Evolutionary conservation across 2,113 vertebrate genomes (phyloP).

Genomic region (Nibea coibor): DNA sequence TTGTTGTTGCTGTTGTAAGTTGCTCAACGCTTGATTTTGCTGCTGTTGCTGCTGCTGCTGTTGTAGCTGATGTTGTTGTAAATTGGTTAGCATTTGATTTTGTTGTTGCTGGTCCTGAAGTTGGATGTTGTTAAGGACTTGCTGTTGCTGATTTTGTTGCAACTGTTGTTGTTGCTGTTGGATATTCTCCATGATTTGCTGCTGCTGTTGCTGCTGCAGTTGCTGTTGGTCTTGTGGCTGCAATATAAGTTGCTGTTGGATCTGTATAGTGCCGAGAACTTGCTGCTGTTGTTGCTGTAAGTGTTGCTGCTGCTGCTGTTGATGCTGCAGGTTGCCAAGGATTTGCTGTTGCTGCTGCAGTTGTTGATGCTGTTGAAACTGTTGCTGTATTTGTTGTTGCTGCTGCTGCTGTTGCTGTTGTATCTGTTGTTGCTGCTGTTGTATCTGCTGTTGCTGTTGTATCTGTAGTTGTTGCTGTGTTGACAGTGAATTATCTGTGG

Average conservation of each 20-base stretch:
- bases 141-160: conserved; percentile 77
- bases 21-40: conserved; percentile 77
- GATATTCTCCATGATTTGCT: conserved; percentile 81
- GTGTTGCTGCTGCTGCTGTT: conserved; percentile 67
- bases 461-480: conserved; percentile 87
- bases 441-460: conserved; percentile 74
- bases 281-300: conserved; percentile 73
- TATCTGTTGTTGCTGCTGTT: conserved; percentile 70
- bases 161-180: conserved; percentile 74
- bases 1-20: conserved; percentile 75
- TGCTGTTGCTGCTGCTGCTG: conserved; percentile 68
- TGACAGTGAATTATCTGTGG: conserved; percentile 85
- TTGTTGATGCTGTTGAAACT: conserved; percentile 47
- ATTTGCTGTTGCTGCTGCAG: conserved; percentile 73
- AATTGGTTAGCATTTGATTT: conserved; percentile 78
- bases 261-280: conserved; percentile 77
- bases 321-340: conserved; percentile 73
- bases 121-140: conserved; percentile 76
- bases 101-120: conserved; percentile 81
- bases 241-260: conserved; percentile 81
- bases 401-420: conserved; percentile 64
- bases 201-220: conserved; percentile 76
- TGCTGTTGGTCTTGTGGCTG: conserved; percentile 88
- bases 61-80: conserved; percentile 78
- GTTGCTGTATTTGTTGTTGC: conserved; percentile 22